A percentile compares a stretch with the other conserved stretches of the same genome.
Conservation (phyloP, 2,113 vertebrate genomes). For the Cynocephalus volans region DNA sequence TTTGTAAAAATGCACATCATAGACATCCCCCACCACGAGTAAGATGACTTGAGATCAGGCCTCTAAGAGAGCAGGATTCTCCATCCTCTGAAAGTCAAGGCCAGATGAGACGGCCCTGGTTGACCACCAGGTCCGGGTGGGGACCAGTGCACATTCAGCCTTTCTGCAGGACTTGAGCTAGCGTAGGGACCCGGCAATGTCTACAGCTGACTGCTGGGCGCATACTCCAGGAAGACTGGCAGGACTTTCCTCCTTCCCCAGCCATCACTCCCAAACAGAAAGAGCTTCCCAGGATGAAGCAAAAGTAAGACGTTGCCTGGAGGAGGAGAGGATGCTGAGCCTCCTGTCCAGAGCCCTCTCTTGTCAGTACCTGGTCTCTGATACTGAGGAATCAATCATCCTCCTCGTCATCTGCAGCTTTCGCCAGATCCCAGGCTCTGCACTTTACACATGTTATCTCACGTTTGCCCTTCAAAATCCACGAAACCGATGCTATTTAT, state of each 20-base stretch:
- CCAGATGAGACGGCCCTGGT: neutral
- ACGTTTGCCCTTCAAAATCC: neutral
- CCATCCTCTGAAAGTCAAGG: neutral
- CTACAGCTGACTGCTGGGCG: neutral
- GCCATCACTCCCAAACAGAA: neutral
- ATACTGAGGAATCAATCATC: accelerated
- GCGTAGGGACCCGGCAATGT: accelerated
- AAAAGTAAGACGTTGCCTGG: neutral
- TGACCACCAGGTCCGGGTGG: too few species aligned
- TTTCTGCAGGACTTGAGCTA: neutral
- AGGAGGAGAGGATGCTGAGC: neutral
- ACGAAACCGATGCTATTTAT: accelerated
- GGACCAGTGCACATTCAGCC: neutral
- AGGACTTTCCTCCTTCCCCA: neutral
- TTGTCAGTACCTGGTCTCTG: neutral
- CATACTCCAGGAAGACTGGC: too few species aligned
- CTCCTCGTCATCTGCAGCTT: accelerated
- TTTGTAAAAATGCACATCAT: neutral
- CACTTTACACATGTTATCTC: accelerated
- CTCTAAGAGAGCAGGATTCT: neutral
- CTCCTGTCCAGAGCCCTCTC: neutral
- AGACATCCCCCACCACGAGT: too few species aligned
- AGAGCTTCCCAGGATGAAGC: neutral
- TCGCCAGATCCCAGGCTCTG: too few species aligned
- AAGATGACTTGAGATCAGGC: neutral